phyloP scores from a whole-genome alignment of 2,113 vertebrate genomes.

The Athene noctua region DNA sequence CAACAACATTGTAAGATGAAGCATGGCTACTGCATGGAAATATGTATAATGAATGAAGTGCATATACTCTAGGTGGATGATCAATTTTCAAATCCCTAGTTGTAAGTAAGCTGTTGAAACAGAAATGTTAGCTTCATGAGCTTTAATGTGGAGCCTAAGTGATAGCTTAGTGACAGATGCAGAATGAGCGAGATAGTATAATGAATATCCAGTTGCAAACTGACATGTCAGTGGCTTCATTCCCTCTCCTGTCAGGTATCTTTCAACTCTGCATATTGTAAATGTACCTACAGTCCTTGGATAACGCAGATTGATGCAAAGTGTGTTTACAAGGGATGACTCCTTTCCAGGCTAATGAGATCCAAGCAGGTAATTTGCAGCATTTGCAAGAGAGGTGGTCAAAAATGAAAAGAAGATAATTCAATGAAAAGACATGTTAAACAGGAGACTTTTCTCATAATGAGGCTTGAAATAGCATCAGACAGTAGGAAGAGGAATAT shows the following conservation, averaged over 20 bases:
- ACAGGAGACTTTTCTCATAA: conserved; percentile 48
- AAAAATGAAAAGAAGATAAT: conserved; percentile 53
- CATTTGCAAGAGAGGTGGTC: conserved; percentile 41
- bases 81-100: conserved; percentile 47
- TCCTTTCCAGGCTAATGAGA: conserved; percentile 66
- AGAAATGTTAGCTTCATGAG: conserved; percentile 52
- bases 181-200: conserved; percentile 32
- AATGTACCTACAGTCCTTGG: conserved; percentile 16
- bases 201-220: conserved; percentile 60
- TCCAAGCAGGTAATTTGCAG: conserved; percentile 63
- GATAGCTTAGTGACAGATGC: conserved; percentile 57
- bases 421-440: conserved; percentile 53
- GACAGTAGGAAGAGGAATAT: conserved; percentile 6
- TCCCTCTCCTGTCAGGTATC: conserved; percentile 54
- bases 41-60: conserved; percentile 15
- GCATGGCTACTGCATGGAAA: neutral
- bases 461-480: conserved; percentile 55
- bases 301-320: conserved; percentile 26
- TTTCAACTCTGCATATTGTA: conserved; percentile 56
- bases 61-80: conserved; percentile 30
- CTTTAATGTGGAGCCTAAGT: conserved; percentile 41
- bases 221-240: conserved; percentile 44
- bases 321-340: conserved; percentile 48
- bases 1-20: neutral
- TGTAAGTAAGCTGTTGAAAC: conserved; percentile 49